Conservation (phyloP, 2,888 invertebrate species). For the Bugulina stolonifera region DNA sequence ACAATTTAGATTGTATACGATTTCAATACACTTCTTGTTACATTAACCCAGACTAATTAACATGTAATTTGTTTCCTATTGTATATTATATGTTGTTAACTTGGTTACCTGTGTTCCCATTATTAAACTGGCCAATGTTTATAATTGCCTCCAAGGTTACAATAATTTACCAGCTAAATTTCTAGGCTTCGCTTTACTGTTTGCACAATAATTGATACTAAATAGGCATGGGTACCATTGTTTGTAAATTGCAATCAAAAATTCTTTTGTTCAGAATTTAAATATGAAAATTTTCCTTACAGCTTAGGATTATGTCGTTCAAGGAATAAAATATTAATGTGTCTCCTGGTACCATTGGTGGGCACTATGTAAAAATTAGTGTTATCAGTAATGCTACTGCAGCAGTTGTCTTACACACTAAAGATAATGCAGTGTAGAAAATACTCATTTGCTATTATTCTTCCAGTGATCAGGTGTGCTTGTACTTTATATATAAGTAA, state of each 20-base stretch:
- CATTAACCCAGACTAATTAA: neutral
- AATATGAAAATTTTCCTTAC: neutral
- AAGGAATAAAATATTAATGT: too few relatives aligned
- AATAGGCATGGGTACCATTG: neutral
- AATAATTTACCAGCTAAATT: neutral
- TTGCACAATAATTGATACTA: neutral
- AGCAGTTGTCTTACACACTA: too few relatives aligned
- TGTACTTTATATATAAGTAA: too few relatives aligned
- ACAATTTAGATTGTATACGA: constrained; percentile 1
- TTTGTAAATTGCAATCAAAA: neutral
- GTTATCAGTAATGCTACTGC: too few relatives aligned
- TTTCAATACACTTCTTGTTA: constrained; percentile 2
- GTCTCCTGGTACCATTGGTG: too few relatives aligned
- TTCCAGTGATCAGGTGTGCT: neutral
- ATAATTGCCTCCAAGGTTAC: constrained; percentile 12
- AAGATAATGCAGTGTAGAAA: too few relatives aligned
- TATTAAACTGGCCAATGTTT: neutral
- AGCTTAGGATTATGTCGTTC: too few relatives aligned
- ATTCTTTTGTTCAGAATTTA: neutral
- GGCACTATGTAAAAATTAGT: too few relatives aligned
- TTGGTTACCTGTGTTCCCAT: neutral
- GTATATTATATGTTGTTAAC: neutral
- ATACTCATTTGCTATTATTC: neutral
- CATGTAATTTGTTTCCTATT: neutral
- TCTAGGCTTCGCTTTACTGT: neutral